Percentiles rank a stretch among this genome's conserved stretches.
phyloP scores from a whole-genome alignment of 1,140 invertebrate genomes.

The Drosophila navojoa region DNA sequence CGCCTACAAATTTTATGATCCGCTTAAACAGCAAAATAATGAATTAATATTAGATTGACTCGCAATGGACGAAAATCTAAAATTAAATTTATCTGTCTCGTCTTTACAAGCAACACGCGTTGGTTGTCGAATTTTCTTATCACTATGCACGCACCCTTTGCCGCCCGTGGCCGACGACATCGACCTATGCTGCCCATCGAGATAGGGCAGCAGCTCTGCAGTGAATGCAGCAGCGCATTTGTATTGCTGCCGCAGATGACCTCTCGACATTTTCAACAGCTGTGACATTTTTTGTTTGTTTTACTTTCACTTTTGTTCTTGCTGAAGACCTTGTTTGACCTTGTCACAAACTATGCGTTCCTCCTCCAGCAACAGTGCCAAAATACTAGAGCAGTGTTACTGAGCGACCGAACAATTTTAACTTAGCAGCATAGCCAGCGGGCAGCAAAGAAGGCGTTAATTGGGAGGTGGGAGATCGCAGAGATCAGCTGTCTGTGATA shows the following conservation, averaged over 20 bases:
- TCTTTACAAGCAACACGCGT: slow-evolving; percentile 14
- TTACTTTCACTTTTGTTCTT: slow-evolving; percentile 25
- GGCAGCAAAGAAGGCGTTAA: not conserved
- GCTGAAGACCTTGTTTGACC: slow-evolving; percentile 74
- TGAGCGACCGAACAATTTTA: slow-evolving; percentile 44
- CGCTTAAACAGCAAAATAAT: no score
- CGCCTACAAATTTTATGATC: no score
- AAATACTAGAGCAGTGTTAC: slow-evolving; percentile 31
- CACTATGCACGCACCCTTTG: slow-evolving; percentile 22
- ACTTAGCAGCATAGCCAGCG: slow-evolving; percentile 24
- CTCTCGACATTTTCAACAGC: slow-evolving; percentile 33
- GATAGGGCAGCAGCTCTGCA: not conserved
- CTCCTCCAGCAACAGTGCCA: slow-evolving; percentile 22
- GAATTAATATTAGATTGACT: no score
- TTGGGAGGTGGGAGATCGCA: slow-evolving; percentile 11
- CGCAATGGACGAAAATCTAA: not conserved
- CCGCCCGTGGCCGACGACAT: not conserved
- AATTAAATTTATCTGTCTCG: not conserved
- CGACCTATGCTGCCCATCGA: slow-evolving; percentile 11
- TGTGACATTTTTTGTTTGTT: slow-evolving; percentile 47
- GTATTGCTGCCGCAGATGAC: not conserved
- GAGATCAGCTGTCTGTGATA: slow-evolving; percentile 44
- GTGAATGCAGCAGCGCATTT: not conserved
- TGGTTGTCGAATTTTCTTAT: slow-evolving; percentile 14
- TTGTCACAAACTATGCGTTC: slow-evolving; percentile 32